Evolutionary conservation across 2,113 vertebrate genomes (phyloP), one percentile per base, ranked within the genome.

Genomic region (Hiodon alosoides): DNA sequence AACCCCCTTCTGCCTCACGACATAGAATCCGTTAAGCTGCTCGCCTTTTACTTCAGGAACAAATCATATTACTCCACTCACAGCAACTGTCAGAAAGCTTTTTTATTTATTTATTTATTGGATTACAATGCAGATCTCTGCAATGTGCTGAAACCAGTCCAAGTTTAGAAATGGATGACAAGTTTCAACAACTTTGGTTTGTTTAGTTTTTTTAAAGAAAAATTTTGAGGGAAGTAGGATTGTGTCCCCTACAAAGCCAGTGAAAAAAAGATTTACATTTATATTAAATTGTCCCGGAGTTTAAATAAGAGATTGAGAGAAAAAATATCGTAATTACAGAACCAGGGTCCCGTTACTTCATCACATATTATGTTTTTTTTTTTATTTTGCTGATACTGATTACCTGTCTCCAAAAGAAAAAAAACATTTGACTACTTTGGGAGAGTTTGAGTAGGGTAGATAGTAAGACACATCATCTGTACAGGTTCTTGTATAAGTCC

Each of bases 71-170:
- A 86, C 82, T 85, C 87, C 84, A 86, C 84, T 89, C 85, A 82
- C 82, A 79, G 84, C 82, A 85, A 85, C 83, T 88, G 88, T 77
- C 62, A 4, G 52, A 31, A 57, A 48, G 17, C 13, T 62, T 86
- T 89, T 81, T 60, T 81, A 87, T 89, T 90, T 90, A 91, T 90
- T 83, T 87, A 84, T 85, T 84, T 84, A 89, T 86, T 89, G 11
- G 6, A 59, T 11, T 59, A 59, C 3, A 59, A 59, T 11, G 14
- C 7, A 11, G 58, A 11, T 59, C 14, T 59, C 6, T 11, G 11
- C 11, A 86, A 84, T 80, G 78, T 67, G 71, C 82, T 90, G 89
- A 83, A 85, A 66, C 73, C 79, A 79, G 84, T 78, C 80, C 84
- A 82, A 85, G 84, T 86, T 84, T 71, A 71, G 74, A 87, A 84